A percentile compares a stretch with the other conserved stretches of the same genome.
These are phyloP conservation scores for Leptogaster cylindrica DNA, from an alignment of 2,888 invertebrate species.

Conservation along the genomic window DNA sequence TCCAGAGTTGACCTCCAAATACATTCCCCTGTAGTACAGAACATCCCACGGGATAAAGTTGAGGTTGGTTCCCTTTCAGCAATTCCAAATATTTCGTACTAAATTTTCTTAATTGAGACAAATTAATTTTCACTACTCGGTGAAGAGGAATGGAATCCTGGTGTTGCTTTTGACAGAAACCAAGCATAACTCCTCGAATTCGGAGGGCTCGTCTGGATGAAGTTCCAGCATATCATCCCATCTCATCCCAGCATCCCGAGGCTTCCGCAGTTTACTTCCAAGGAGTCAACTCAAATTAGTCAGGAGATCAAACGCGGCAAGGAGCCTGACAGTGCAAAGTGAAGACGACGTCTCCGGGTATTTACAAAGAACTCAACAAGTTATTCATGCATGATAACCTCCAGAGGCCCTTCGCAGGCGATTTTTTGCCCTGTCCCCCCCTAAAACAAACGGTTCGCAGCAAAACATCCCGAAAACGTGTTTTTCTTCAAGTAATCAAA, in stretches of 20 bases:
- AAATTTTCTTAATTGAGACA: constrained; percentile 2
- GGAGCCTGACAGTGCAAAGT: constrained; percentile 35
- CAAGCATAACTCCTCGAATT: constrained; percentile 18
- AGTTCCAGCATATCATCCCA: neutral
- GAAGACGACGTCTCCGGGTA: constrained; percentile 40
- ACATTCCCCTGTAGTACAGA: no score
- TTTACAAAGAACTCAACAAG: constrained; percentile 45
- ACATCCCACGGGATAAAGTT: no score
- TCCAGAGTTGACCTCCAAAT: no score
- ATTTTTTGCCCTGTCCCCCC: constrained; percentile 14
- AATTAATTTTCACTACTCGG: constrained; percentile 12
- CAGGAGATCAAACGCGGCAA: constrained; percentile 38
- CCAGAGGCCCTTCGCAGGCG: constrained; percentile 8
- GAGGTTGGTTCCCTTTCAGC: no score
- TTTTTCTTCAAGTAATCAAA: constrained; percentile 44
- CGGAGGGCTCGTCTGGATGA: no score
- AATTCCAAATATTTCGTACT: constrained; percentile 18
- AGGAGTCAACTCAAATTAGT: constrained; percentile 40
- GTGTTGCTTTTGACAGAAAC: constrained; percentile 17
- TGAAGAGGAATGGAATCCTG: neutral
- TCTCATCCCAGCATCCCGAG: neutral
- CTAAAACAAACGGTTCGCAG: constrained; percentile 19
- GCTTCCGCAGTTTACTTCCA: constrained; percentile 5
- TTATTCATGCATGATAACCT: constrained; percentile 42
- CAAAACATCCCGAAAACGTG: constrained; percentile 45